Percentiles rank a stretch among this genome's conserved stretches.
Evolutionary conservation across 2,797 vertebrate species (phyloP).

Genomic region (Crenichthys baileyi): DNA sequence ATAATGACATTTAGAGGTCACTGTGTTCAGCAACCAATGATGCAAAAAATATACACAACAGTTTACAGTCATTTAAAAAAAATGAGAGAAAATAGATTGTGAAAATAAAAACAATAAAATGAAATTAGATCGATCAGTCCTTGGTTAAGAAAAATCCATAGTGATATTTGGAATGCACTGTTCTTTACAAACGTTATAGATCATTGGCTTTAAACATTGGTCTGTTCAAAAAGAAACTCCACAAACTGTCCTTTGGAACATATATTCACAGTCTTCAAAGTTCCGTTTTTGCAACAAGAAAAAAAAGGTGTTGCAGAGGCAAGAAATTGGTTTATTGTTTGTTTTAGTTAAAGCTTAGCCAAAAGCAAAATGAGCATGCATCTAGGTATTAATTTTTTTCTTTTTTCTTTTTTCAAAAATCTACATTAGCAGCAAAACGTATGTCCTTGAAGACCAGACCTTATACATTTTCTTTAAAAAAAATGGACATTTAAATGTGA

Average conservation of each 20-base stretch:
- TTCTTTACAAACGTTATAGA: conserved; percentile 88
- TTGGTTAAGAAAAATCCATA: conserved; percentile 85
- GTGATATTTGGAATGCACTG: conserved; percentile 90
- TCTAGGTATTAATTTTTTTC: conserved; percentile 83
- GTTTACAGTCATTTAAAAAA: conserved; percentile 84
- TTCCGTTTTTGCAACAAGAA: conserved; percentile 96
- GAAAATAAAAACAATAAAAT: conserved; percentile 76
- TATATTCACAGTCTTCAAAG: conserved; percentile 97
- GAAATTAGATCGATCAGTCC: conserved; percentile 82
- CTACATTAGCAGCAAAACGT: conserved; percentile 94
- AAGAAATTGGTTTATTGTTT: conserved; percentile 89
- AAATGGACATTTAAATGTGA: conserved; percentile 84
- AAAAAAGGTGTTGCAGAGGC: conserved; percentile 83
- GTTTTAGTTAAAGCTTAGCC: conserved; percentile 92
- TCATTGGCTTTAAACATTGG: conserved; percentile 89
- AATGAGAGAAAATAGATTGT: conserved; percentile 74
- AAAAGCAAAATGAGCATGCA: conserved; percentile 91
- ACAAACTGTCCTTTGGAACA: conserved; percentile 91
- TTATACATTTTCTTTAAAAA: conserved; percentile 82
- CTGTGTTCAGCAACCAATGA: conserved; percentile 77
- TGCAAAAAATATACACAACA: conserved; percentile 83
- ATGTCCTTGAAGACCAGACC: conserved; percentile 90
- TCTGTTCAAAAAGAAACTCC: conserved; percentile 83
- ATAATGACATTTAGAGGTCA: conserved; percentile 74
- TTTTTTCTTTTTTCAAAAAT: conserved; percentile 83